Conservation (phyloP, 2,888 invertebrate genomes). For the Drosophila cognata region DNA sequence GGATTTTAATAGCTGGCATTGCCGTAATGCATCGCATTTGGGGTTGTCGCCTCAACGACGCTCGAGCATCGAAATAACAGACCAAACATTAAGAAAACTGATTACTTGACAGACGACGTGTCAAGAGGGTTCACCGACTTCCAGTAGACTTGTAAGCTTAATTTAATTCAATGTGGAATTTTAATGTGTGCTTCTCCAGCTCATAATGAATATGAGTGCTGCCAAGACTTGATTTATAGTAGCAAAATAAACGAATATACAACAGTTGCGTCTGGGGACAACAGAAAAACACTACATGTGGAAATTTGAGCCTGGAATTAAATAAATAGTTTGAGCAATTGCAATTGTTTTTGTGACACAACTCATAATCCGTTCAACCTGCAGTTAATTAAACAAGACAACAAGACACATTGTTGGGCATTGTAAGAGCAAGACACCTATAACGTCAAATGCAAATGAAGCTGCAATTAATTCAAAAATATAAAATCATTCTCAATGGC, state of each 20-base stretch:
- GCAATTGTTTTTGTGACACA: conserved; percentile 4
- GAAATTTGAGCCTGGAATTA: conserved; percentile 5
- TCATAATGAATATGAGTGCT: conserved; percentile 51
- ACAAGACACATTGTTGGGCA: not conserved
- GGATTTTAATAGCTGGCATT: conserved; percentile 41
- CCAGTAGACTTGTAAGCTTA: conserved; percentile 50
- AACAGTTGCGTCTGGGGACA: conserved; percentile 1
- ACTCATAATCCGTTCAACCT: not conserved
- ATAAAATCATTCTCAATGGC: not conserved
- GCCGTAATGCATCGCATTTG: conserved; percentile 17
- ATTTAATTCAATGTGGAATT: conserved; percentile 59
- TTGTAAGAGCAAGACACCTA: not conserved
- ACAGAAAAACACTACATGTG: not conserved
- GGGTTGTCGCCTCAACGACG: conserved; percentile 34
- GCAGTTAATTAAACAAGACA: not conserved
- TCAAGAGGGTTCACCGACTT: conserved; percentile 34
- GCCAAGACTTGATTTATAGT: conserved; percentile 45
- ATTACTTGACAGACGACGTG: conserved; percentile 47
- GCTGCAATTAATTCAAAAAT: not conserved
- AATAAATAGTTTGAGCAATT: conserved; percentile 4
- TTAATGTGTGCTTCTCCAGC: conserved; percentile 36
- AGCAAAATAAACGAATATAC: conserved; percentile 7
- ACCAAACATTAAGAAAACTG: conserved; percentile 49
- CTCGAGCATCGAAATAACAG: conserved; percentile 28
- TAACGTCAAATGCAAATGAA: not conserved